Conservation (phyloP, 1,140 invertebrate genomes). For the Laupala kohalensis region DNA sequence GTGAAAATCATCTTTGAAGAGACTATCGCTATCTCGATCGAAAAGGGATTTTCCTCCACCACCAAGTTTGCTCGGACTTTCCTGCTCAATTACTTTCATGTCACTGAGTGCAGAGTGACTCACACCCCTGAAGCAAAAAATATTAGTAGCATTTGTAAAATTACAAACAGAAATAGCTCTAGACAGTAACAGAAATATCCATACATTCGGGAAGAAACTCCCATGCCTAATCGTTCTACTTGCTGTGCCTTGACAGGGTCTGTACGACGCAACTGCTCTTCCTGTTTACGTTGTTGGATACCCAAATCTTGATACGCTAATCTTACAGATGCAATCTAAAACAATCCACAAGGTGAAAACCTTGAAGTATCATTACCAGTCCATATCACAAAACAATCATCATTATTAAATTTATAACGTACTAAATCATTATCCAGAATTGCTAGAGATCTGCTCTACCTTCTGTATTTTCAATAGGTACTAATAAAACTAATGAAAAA, state of each 20-base stretch:
- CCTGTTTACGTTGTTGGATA: conserved; percentile 60
- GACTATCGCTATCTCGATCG: conserved; percentile 27
- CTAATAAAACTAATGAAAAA: too few species aligned
- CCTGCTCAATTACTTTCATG: conserved; percentile 87
- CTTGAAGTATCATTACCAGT: neutral
- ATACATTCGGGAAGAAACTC: conserved; percentile 50
- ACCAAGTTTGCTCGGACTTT: conserved; percentile 29
- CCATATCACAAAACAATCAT: too few species aligned
- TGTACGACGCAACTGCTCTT: conserved; percentile 56
- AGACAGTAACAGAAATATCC: conserved; percentile 7
- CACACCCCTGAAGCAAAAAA: conserved; percentile 49
- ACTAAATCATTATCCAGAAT: too few species aligned
- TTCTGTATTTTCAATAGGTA: too few species aligned
- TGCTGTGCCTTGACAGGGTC: conserved; percentile 83
- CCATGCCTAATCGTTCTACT: conserved; percentile 89
- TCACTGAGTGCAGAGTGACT: conserved; percentile 88
- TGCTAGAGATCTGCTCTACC: too few species aligned
- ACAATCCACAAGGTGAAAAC: conserved; percentile 1
- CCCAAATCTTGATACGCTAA: conserved; percentile 81
- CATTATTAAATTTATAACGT: too few species aligned
- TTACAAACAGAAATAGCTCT: neutral
- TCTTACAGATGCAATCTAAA: conserved; percentile 56
- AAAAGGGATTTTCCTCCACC: conserved; percentile 20
- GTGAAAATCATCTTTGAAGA: conserved; percentile 29
- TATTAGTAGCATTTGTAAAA: conserved; percentile 3